Evolutionary conservation across 2,797 vertebrate species (phyloP).

Genomic region (Alca torda): DNA sequence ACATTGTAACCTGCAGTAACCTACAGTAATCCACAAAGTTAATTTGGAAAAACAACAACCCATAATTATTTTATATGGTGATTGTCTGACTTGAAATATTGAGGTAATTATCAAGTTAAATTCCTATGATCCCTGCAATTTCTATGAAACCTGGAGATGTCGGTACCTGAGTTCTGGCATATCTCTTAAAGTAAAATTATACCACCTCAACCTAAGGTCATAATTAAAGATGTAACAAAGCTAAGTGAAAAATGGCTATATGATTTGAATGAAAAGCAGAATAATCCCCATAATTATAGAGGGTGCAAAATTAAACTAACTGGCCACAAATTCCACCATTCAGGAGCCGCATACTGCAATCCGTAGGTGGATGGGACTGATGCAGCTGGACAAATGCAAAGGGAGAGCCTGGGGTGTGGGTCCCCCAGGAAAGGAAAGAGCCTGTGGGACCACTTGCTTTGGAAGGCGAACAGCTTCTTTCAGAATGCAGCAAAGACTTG

Average conservation of each 20-base stretch:
- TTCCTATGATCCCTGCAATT: conserved; percentile 81
- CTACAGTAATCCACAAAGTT: conserved; percentile 55
- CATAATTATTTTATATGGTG: conserved; percentile 76
- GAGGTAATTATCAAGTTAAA: conserved; percentile 78
- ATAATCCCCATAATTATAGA: background rate
- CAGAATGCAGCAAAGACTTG: background rate
- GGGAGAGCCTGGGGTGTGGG: background rate
- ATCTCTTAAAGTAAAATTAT: conserved; percentile 74
- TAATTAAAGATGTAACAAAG: conserved; percentile 77
- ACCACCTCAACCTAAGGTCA: conserved; percentile 70
- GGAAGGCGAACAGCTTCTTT: background rate
- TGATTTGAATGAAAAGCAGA: conserved; percentile 1
- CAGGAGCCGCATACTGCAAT: background rate
- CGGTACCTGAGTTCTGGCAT: conserved; percentile 67
- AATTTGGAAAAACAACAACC: conserved; percentile 75
- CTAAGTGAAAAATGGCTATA: conserved; percentile 67
- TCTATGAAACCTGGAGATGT: conserved; percentile 71
- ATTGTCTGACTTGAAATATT: conserved; percentile 76
- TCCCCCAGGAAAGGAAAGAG: background rate
- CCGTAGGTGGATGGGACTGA: background rate
- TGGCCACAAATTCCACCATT: background rate
- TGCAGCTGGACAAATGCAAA: background rate
- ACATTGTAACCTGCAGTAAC: conserved; percentile 46
- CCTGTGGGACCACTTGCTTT: background rate
- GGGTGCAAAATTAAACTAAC: background rate